phyloP scores from a whole-genome alignment of 2,888 invertebrate species.

The Octonoba sinensis region DNA sequence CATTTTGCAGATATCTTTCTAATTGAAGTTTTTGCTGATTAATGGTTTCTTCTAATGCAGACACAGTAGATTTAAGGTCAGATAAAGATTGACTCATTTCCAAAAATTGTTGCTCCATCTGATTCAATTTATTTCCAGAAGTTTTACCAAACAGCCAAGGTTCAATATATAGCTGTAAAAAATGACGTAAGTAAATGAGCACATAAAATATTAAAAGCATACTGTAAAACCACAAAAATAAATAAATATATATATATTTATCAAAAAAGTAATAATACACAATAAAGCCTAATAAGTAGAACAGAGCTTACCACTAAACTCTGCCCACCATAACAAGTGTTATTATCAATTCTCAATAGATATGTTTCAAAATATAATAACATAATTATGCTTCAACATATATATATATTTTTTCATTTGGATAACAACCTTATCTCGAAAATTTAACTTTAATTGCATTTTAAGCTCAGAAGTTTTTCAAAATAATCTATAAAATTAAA shows the following conservation, averaged over 20 bases:
- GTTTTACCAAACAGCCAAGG: slow-evolving; percentile 35
- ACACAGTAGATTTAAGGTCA: slow-evolving; percentile 8
- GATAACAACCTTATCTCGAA: no score
- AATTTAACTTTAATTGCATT: no score
- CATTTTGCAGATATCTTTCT: slow-evolving; percentile 14
- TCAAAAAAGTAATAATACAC: neutral
- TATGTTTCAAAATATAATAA: no score
- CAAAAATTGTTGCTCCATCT: slow-evolving; percentile 11
- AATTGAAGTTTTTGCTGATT: slow-evolving; percentile 16
- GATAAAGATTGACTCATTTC: slow-evolving; percentile 24
- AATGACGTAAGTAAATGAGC: no score
- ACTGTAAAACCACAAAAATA: neutral
- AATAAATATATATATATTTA: neutral
- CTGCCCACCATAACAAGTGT: no score
- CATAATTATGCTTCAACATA: no score
- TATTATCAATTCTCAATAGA: no score
- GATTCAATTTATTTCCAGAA: neutral
- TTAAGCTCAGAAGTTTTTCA: no score
- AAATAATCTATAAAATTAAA: no score
- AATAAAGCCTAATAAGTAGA: neutral
- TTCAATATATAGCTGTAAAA: slow-evolving; percentile 36
- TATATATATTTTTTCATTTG: no score
- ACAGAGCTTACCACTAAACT: neutral
- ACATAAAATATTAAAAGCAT: neutral
- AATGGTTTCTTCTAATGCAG: slow-evolving; percentile 16